phyloP scores from a whole-genome alignment of 23 tunicate species.

The Oikopleura vanhoeffeni region DNA sequence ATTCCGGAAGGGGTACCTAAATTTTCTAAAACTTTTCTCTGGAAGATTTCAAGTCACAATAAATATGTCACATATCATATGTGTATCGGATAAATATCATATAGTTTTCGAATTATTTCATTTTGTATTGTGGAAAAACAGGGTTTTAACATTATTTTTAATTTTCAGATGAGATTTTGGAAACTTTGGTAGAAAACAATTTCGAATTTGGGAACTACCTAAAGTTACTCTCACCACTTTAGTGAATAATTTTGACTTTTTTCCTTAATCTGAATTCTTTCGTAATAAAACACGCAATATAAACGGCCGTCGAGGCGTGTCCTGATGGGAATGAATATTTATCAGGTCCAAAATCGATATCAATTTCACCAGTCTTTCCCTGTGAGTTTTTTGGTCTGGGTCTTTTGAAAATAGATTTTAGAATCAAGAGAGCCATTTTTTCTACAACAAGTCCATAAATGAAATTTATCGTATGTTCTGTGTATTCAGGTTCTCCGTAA shows the following conservation, averaged over 20 bases:
- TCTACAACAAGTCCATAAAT: neutral
- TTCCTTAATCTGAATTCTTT: neutral
- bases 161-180: too few species aligned
- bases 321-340: conserved; percentile 8
- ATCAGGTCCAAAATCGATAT: neutral
- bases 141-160: too few species aligned
- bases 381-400: neutral
- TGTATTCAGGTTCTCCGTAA: neutral
- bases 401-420: neutral
- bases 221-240: too few species aligned
- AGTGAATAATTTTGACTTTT: neutral
- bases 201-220: too few species aligned
- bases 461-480: neutral
- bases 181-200: too few species aligned
- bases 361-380: neutral
- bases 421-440: neutral
- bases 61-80: too few species aligned
- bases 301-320: neutral
- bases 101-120: too few species aligned
- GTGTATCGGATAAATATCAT: too few species aligned
- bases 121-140: too few species aligned
- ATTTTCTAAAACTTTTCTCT: too few species aligned
- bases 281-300: neutral
- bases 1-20: too few species aligned
- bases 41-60: too few species aligned